Percentiles rank a stretch among this genome's conserved stretches.
These are phyloP conservation scores for Ifrita kowaldi DNA, from an alignment of 2,113 vertebrate species.

Conservation along the genomic window DNA sequence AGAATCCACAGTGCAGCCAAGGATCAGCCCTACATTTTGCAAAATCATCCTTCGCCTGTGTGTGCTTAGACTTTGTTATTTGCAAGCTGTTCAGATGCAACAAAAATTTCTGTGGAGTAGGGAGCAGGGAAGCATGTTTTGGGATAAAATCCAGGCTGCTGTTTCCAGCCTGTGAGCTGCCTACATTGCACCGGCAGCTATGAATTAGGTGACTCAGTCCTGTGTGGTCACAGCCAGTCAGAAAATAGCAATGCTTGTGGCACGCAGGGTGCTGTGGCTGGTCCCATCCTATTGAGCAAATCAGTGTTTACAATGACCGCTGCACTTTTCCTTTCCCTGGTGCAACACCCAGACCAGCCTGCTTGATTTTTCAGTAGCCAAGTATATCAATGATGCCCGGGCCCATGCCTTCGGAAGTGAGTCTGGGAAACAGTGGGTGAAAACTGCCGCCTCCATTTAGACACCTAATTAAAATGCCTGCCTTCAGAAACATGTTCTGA, in stretches of 20 bases:
- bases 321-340: neutral
- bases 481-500: neutral
- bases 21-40: neutral
- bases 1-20: fast-evolving
- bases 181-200: neutral
- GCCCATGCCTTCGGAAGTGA: neutral
- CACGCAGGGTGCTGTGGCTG: neutral
- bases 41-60: neutral
- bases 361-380: neutral
- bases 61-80: neutral
- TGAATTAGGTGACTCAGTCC: neutral
- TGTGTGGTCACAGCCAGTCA: neutral
- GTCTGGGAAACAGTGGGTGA: neutral
- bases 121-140: neutral
- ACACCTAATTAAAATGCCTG: neutral
- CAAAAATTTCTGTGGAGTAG: neutral
- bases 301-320: neutral
- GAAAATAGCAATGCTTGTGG: neutral
- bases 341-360: neutral
- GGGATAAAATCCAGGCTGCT: neutral
- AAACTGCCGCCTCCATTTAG: neutral
- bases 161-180: neutral
- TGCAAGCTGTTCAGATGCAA: neutral
- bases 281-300: neutral
- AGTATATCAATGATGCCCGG: neutral